Percentiles rank a stretch among this genome's conserved stretches.
Evolutionary conservation across 2,888 invertebrate genomes (phyloP).

Genomic region (Ecdyonurus torrentis): DNA sequence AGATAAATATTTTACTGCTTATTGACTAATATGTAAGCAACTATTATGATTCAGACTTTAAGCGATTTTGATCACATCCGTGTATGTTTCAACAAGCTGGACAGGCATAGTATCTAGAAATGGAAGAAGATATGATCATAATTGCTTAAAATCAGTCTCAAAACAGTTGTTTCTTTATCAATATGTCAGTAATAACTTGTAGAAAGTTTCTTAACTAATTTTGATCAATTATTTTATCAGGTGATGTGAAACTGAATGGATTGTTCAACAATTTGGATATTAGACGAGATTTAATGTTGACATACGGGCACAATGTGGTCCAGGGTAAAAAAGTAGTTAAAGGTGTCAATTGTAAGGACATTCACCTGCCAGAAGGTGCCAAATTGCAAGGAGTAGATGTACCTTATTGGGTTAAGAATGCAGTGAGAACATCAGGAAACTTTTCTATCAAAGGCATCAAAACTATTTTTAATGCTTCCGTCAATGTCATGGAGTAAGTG

Average conservation of each 20-base stretch:
- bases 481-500: slow-evolving; percentile 25
- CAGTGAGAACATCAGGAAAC: slow-evolving; percentile 25
- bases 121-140: too few species aligned
- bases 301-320: slow-evolving; percentile 25
- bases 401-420: slow-evolving; percentile 28
- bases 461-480: slow-evolving; percentile 25
- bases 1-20: too few species aligned
- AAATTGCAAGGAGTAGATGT: slow-evolving; percentile 30
- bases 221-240: too few species aligned
- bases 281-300: slow-evolving; percentile 32
- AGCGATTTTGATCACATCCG: too few species aligned
- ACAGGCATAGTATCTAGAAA: too few species aligned
- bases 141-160: too few species aligned
- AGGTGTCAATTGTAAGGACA: slow-evolving; percentile 23
- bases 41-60: too few species aligned
- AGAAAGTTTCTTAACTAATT: too few species aligned
- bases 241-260: slow-evolving; percentile 21
- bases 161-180: too few species aligned
- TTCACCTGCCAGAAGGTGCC: slow-evolving; percentile 21
- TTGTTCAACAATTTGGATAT: slow-evolving; percentile 34
- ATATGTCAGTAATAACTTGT: too few species aligned
- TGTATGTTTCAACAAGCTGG: too few species aligned
- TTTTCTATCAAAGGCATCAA: slow-evolving; percentile 30
- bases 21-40: too few species aligned
- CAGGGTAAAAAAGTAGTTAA: slow-evolving; percentile 28